These are phyloP conservation scores for Spilarctia lutea DNA, from an alignment of 2,888 invertebrate genomes.

Conservation along the genomic window DNA sequence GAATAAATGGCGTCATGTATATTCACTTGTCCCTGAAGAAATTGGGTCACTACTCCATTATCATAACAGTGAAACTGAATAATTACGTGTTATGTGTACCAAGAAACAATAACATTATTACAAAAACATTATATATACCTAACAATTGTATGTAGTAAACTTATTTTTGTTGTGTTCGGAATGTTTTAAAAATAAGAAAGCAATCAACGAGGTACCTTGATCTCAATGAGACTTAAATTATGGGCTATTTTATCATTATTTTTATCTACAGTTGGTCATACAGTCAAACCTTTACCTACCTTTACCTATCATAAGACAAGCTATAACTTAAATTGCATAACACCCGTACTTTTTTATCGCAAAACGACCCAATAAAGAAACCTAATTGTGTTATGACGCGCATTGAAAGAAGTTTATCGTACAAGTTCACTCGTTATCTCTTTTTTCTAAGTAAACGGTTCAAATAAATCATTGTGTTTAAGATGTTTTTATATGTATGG, in stretches of 20 bases:
- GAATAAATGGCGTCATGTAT: not conserved
- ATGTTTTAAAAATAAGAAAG: not conserved
- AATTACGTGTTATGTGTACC: not conserved
- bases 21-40: not conserved
- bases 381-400: not conserved
- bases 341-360: not conserved
- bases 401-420: not conserved
- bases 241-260: not conserved
- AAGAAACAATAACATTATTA: not conserved
- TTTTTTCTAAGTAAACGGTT: not conserved
- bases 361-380: not conserved
- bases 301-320: not conserved
- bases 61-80: not conserved
- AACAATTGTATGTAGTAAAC: too few relatives aligned
- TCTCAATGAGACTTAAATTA: not conserved
- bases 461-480: not conserved
- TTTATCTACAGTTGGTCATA: not conserved
- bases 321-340: not conserved
- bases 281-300: too few relatives aligned
- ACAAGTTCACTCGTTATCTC: not conserved
- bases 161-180: not conserved
- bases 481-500: too few relatives aligned
- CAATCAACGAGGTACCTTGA: not conserved
- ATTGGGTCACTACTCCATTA: conserved; percentile 8
- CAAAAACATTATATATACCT: not conserved